Percentiles rank a stretch among this genome's conserved stretches.
Evolutionary conservation across 2,113 vertebrate species (phyloP).

Genomic region (Neodontobutis hainanensis): DNA sequence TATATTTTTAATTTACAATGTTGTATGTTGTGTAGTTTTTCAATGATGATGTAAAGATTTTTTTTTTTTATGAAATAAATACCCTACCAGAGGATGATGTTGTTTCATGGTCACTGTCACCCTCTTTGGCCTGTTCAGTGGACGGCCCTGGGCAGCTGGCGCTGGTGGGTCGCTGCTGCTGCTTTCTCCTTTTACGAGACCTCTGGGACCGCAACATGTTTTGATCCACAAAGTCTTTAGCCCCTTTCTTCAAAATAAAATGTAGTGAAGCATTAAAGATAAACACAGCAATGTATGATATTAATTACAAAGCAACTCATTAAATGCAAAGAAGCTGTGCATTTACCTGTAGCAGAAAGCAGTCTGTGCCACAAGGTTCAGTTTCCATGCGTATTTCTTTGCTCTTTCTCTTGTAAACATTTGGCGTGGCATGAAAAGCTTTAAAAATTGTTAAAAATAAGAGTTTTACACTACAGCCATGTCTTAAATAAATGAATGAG

Average conservation of each 20-base stretch:
- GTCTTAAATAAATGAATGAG: not conserved
- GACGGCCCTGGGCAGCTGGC: slow-evolving; percentile 81
- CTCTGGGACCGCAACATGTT: slow-evolving; percentile 90
- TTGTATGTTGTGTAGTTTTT: no score
- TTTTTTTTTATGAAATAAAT: not conserved
- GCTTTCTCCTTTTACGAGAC: slow-evolving; percentile 84
- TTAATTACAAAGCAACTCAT: not conserved
- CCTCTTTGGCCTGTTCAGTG: slow-evolving; percentile 85
- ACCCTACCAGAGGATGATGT: slow-evolving; percentile 92
- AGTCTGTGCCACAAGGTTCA: slow-evolving; percentile 93
- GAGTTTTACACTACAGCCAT: not conserved
- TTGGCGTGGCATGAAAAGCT: slow-evolving; percentile 98
- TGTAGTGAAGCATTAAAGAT: not conserved
- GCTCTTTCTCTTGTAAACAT: slow-evolving; percentile 95
- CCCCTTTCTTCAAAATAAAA: slow-evolving; percentile 87
- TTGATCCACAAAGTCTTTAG: slow-evolving; percentile 93
- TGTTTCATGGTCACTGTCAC: slow-evolving; percentile 93
- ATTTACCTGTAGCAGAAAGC: slow-evolving; percentile 93
- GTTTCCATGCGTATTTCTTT: slow-evolving; percentile 95
- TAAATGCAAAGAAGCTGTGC: no score
- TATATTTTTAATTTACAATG: no score
- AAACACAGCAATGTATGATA: not conserved
- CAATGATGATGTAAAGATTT: no score
- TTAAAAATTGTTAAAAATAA: not conserved
- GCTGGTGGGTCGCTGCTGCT: slow-evolving; percentile 76